Evolutionary conservation across 2,113 vertebrate species (phyloP), one percentile per base, ranked within the genome.

Genomic region (Chloroceryle aenea): DNA sequence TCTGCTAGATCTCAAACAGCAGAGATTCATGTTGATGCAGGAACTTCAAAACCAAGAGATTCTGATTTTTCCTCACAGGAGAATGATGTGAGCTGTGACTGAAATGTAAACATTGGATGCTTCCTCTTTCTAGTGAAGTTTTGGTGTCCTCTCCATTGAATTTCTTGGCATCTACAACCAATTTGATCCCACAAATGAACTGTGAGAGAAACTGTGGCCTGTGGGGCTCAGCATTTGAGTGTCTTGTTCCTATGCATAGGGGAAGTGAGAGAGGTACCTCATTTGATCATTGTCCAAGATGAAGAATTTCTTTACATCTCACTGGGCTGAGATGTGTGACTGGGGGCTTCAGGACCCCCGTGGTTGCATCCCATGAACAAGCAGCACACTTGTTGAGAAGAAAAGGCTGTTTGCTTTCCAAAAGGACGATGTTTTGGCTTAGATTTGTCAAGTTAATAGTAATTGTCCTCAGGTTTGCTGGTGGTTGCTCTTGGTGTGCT

Each of bases 391-490:
- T 2, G 3, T 48, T 79, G 26, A 76, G 75, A 43, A 48, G 40
- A 61, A 74, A 85, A 93, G 26, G 14, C n/a, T 61, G 32, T 56
- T 75, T 0, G 2, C 50, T 34, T 91, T 83, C 82, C 75, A 88
- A 26, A 81, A 32, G n/a, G 76, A 93, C 48, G 78, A 80, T 56
- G n/a, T n/a, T 94, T 88, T 90, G 79, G 72, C 68, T 26, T 80
- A 53, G 25, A 2, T 80, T 26, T 21, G 23, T 90, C 50, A 92
- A 92, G 85, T 26, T 93, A 83, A 73, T 1, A 6, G 76, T 30
- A 69, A 43, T 45, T 50, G 72, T 82, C 23, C 4, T 66, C 59
- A 83, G 92, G 30, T 66, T 89, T 76, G 32, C 85, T 86, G 36
- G 76, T 0, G 2, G 40, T 75, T 34, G 1, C 50, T 88, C 55